These are phyloP conservation scores for Channa striata DNA, from an alignment of 2,797 vertebrate genomes.

Conservation along the genomic window DNA sequence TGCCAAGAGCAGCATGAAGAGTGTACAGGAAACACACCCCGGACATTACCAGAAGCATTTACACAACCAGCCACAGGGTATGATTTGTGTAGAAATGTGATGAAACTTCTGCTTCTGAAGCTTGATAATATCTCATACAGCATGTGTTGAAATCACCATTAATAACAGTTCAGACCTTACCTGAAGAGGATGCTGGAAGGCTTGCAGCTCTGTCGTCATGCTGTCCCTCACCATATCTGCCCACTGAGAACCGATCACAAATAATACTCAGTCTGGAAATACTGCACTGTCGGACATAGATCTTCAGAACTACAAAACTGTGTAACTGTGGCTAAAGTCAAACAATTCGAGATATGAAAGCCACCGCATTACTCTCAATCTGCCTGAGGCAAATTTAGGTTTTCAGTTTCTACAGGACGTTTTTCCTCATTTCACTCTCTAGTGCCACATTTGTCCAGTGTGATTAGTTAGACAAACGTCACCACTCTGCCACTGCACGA, in stretches of 20 bases:
- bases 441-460: background rate
- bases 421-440: background rate
- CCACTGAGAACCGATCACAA: conserved; percentile 62
- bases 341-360: background rate
- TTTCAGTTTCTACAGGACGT: background rate
- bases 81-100: conserved; percentile 48
- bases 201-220: conserved; percentile 76
- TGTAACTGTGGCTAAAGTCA: background rate
- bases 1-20: conserved; percentile 44
- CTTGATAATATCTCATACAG: background rate
- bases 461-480: background rate
- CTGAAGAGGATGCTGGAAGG: conserved; percentile 73
- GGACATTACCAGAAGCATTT: conserved; percentile 62
- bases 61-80: conserved; percentile 28
- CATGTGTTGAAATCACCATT: conserved; percentile 15
- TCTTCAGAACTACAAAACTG: background rate
- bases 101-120: conserved; percentile 46
- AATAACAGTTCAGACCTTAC: conserved; percentile 61
- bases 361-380: background rate
- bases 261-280: conserved; percentile 20
- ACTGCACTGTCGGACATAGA: background rate
- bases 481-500: background rate
- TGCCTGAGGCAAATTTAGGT: background rate
- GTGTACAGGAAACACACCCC: conserved; percentile 52
- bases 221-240: conserved; percentile 83